Conservation (phyloP, 1,140 invertebrate species). For the Danaus melanippus region DNA sequence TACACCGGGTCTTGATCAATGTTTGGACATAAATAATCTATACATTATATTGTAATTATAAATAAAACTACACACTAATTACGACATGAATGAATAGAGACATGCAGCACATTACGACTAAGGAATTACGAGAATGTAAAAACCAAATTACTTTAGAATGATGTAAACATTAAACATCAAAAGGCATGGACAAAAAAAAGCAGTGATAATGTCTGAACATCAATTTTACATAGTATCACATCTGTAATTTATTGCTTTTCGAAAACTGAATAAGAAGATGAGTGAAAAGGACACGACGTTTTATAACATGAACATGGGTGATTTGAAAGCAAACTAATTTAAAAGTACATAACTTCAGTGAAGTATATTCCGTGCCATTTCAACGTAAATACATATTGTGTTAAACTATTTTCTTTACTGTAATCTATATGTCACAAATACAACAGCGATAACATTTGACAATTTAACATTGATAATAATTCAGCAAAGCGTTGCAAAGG, state of each 20-base stretch:
- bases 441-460: constrained; percentile 42
- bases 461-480: constrained; percentile 32
- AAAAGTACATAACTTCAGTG: constrained; percentile 23
- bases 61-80: constrained; percentile 3
- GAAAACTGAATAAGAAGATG: constrained; percentile 11
- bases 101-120: constrained; percentile 42
- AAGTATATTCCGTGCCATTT: neutral
- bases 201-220: constrained; percentile 41
- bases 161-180: constrained; percentile 45
- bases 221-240: constrained; percentile 60
- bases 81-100: constrained; percentile 19
- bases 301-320: constrained; percentile 10
- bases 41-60: neutral
- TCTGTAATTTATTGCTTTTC: constrained; percentile 34
- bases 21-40: constrained; percentile 23
- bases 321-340: constrained; percentile 39
- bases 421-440: constrained; percentile 29
- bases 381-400: no score
- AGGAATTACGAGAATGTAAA: constrained; percentile 17
- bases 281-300: constrained; percentile 15
- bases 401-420: no score
- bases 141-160: constrained; percentile 44
- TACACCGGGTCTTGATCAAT: constrained; percentile 21
- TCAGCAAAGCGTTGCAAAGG: constrained; percentile 54
- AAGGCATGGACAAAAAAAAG: constrained; percentile 41